Percentiles rank a stretch among this genome's conserved stretches.
Conservation (phyloP, 2,113 vertebrate species). For the Nothocercus julius region DNA sequence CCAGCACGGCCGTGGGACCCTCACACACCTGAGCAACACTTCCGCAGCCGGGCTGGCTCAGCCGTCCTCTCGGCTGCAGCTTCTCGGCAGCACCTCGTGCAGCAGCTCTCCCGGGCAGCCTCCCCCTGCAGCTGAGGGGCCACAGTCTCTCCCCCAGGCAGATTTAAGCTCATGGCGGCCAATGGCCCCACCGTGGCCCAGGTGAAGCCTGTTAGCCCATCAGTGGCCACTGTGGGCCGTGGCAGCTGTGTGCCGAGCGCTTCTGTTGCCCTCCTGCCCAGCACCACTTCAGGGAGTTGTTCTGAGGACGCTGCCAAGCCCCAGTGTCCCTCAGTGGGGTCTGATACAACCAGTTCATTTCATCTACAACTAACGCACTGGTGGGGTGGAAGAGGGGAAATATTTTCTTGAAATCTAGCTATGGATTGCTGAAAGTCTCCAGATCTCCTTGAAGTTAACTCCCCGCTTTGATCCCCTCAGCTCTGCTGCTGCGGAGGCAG, state of each 20-base stretch:
- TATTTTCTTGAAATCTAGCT: neutral
- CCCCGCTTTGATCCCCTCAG: neutral
- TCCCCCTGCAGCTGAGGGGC: fast-evolving
- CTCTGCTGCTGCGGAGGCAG: neutral
- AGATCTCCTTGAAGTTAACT: fast-evolving
- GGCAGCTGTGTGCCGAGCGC: too few species aligned
- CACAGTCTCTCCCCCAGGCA: fast-evolving
- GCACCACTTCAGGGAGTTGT: neutral
- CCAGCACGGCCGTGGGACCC: neutral
- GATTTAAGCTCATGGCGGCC: neutral
- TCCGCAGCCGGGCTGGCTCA: fast-evolving
- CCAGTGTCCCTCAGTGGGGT: neutral
- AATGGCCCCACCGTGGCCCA: neutral
- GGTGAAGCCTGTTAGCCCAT: neutral
- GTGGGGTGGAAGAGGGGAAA: neutral
- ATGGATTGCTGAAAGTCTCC: neutral
- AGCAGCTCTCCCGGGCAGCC: fast-evolving
- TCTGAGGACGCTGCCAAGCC: neutral
- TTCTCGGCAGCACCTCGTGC: neutral
- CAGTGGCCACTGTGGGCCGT: neutral
- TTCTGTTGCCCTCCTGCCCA: too few species aligned
- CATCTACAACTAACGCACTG: neutral
- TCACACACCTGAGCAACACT: fast-evolving
- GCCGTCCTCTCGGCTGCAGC: neutral
- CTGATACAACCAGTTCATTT: neutral